These are phyloP conservation scores for Chelon labrosus DNA, from an alignment of 2,797 vertebrate species.

Conservation along the genomic window DNA sequence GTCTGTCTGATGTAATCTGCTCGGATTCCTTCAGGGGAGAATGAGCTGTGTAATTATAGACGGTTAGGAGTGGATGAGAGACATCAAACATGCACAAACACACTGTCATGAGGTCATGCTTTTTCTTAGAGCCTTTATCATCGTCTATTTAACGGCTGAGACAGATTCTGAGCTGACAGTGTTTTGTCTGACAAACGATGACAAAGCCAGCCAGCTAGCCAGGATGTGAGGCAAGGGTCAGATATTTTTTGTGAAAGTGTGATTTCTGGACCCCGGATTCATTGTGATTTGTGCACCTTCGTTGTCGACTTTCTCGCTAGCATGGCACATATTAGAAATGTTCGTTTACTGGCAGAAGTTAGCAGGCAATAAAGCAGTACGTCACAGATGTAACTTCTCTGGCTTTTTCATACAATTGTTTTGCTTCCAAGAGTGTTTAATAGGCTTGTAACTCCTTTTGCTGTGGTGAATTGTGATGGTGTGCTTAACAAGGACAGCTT, in stretches of 20 bases:
- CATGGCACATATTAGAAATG: background rate
- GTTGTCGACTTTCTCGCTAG: constrained; percentile 30
- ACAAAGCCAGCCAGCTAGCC: constrained; percentile 12
- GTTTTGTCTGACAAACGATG: constrained; percentile 32
- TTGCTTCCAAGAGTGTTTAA: constrained; percentile 46
- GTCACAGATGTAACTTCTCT: constrained; percentile 16
- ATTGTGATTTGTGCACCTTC: constrained; percentile 7
- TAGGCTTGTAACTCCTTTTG: constrained; percentile 42
- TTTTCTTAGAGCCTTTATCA: constrained; percentile 6
- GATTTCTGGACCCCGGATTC: constrained; percentile 5
- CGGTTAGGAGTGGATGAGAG: constrained; percentile 25
- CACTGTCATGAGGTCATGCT: constrained; percentile 27
- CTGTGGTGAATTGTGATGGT: constrained; percentile 12
- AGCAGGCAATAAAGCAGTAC: constrained; percentile 24
- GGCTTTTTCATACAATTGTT: constrained; percentile 1
- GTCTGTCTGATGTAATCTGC: constrained; percentile 50
- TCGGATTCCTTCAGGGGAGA: constrained; percentile 40
- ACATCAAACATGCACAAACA: constrained; percentile 26
- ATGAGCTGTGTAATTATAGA: constrained; percentile 59
- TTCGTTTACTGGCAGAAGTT: constrained; percentile 49
- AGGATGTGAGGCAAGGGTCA: constrained; percentile 13
- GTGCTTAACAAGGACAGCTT: constrained; percentile 16
- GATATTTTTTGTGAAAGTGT: constrained; percentile 3
- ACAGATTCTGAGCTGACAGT: constrained; percentile 1
- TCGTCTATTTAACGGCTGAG: constrained; percentile 19